A percentile compares a stretch with the other conserved stretches of the same genome.
These are phyloP conservation scores for Tupaia tana DNA, from an alignment of 2,113 vertebrate species.

Conservation along the genomic window DNA sequence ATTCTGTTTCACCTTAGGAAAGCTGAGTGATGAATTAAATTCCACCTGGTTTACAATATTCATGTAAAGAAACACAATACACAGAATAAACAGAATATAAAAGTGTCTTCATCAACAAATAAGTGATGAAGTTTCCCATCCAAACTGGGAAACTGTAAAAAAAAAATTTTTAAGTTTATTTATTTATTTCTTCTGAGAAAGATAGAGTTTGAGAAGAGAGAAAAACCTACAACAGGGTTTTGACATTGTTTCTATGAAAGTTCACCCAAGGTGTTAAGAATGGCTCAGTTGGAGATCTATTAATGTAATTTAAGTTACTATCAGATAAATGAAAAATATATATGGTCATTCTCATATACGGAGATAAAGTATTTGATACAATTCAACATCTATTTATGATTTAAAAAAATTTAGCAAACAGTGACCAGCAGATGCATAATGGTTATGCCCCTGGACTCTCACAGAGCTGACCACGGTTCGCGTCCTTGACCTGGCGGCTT, in stretches of 20 bases:
- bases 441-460: too few species aligned
- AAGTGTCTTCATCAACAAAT: not conserved
- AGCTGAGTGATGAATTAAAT: not conserved
- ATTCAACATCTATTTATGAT: not conserved
- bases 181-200: too few species aligned
- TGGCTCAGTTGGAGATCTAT: not conserved
- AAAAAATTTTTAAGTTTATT: too few species aligned
- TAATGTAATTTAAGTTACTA: not conserved
- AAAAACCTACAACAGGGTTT: too few species aligned
- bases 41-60: not conserved
- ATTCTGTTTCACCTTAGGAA: not conserved
- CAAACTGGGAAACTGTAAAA: not conserved
- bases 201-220: not conserved
- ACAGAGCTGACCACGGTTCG: too few species aligned
- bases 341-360: not conserved
- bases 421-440: too few species aligned
- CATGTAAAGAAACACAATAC: not conserved
- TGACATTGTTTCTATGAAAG: not conserved
- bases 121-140: not conserved
- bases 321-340: conserved; percentile 20
- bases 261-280: not conserved
- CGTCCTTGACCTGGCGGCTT: too few species aligned
- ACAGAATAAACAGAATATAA: not conserved
- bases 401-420: not conserved
- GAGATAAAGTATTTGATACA: not conserved